Conservation (phyloP, 2,797 vertebrate genomes). For the Meda fulgida region DNA sequence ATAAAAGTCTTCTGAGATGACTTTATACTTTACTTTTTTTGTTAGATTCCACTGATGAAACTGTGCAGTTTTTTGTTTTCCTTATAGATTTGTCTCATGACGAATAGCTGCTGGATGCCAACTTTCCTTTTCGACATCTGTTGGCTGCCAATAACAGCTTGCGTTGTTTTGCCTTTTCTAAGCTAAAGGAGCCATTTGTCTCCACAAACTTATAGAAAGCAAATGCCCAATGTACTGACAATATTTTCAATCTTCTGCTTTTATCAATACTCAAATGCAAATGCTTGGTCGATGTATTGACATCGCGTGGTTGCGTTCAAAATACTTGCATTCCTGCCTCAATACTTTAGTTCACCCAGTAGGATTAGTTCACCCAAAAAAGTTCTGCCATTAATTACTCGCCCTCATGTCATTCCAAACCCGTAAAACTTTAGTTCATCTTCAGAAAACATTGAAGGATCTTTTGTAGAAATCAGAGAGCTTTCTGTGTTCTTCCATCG, state of each 20-base stretch:
- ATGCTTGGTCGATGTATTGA: neutral
- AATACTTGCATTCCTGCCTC: neutral
- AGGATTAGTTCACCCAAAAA: too few relatives aligned
- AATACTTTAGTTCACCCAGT: too few relatives aligned
- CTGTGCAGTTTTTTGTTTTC: slow-evolving; percentile 68
- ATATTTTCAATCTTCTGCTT: neutral
- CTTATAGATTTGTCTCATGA: slow-evolving; percentile 77
- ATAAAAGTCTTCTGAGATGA: slow-evolving; percentile 21
- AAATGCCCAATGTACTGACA: slow-evolving; percentile 13
- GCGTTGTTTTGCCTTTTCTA: slow-evolving; percentile 73
- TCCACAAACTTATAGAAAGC: slow-evolving; percentile 67
- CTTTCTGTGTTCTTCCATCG: too few relatives aligned
- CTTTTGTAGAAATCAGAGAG: too few relatives aligned
- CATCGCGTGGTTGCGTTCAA: neutral
- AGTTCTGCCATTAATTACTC: too few relatives aligned
- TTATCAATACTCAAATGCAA: neutral
- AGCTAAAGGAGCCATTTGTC: slow-evolving; percentile 74
- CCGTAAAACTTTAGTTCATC: too few relatives aligned
- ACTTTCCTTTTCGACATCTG: slow-evolving; percentile 82
- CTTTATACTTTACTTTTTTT: neutral
- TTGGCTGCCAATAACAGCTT: slow-evolving; percentile 82
- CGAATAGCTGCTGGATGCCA: slow-evolving; percentile 78
- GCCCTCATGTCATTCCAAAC: too few relatives aligned
- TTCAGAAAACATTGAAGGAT: too few relatives aligned
- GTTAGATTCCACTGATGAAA: slow-evolving; percentile 15